Base-by-base conservation (phyloP, 35 echinoderm and acorn worm genomes). In the Lytechinus pictus region DNA sequence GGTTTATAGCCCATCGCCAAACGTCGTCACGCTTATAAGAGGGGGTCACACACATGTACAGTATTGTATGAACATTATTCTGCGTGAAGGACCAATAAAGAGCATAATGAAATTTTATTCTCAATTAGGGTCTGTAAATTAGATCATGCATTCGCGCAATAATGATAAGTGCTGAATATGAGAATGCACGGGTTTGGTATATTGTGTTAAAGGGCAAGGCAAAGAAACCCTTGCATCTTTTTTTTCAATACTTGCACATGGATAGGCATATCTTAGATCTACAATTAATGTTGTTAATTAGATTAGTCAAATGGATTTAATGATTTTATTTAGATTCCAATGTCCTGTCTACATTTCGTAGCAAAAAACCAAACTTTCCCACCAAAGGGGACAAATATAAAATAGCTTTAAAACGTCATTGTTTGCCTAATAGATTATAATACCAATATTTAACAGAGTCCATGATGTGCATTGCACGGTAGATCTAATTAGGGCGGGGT, bases 1-100 rank as follows among this genome's bases (percentile, higher is more conserved):
- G 66, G 14, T 4, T 24, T 79, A 44, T 79, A 58, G 12, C 66
- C 19, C n/a, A 24, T 24, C 8, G 19, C 66, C 21, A 19, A 79
- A 79, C 66, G 66, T 79, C 66, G n/a, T 79, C 66, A 79, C 66
- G 6, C 19, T 79, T 24, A 24, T 24, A 19, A n/a, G 19, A 44
- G 66, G 66, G n/a, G 66, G 66, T 79, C 66, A 79, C 16, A 24
- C 66, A 79, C 66, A 24, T n/a, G 19, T 24, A 79, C 6, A 79
- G 66, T 79, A 79, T 79, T 79, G 66, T 79, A 79, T 79, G 66
- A 79, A 79, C 66, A 79, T 79, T 79, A 79, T 79, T 79, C 66
- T 79, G 66, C 66, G 66, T 79, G 66, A 79, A 79, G 66, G 66
- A 4, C 66, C 66, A 79, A 79, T 79, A 79, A 79, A 79, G 66